Evolutionary conservation across 2,113 vertebrate genomes (phyloP), one percentile per base, ranked within the genome.

Genomic region (Halcyon senegalensis): DNA sequence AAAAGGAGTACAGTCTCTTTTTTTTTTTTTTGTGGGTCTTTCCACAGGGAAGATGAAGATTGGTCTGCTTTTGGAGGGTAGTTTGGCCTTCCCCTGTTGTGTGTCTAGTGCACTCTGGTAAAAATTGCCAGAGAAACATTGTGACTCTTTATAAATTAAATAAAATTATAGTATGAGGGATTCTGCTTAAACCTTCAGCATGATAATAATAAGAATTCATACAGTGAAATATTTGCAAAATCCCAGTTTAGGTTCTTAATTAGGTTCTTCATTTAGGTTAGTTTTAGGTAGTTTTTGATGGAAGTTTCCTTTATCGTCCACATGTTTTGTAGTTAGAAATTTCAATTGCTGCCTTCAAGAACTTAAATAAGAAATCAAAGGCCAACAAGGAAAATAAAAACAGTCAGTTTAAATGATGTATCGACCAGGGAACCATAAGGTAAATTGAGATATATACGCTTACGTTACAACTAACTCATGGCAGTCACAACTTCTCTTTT

Each of bases 311-410:
- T 79, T 87, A 51, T 30, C 4, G 1, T 46, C 60, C 39, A 37
- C 7, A 13, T 39, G 41, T 63, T 87, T 79, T 78, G 28, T 59
- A 76, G 70, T 16, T 58, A 72, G 46, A 95, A 77, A 88, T 80
- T 84, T 84, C 85, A 93, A 11, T n/a, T 51, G 27, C 66, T 91
- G 76, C 69, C 81, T 84, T 96, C 76, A 64, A 91, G 87, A 96
- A 82, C 76, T 90, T 91, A 94, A 95, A 85, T 46, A 93, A 96
- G 92, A 94, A 96, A 94, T 91, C 82, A 88, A 95, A 96, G 59
- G 63, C 75, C 90, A 95, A 90, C 28, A 33, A 93, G 75, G 50
- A 94, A 96, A 96, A 96, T 93, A 96, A 94, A 96, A 88, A 4
- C 44, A 87, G 87, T 85, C 90, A 88, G 67, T 93, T 94, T 91